A percentile compares a stretch with the other conserved stretches of the same genome.
These are phyloP conservation scores for Mythimna ferrago DNA, from an alignment of 2,888 invertebrate species.

Conservation along the genomic window DNA sequence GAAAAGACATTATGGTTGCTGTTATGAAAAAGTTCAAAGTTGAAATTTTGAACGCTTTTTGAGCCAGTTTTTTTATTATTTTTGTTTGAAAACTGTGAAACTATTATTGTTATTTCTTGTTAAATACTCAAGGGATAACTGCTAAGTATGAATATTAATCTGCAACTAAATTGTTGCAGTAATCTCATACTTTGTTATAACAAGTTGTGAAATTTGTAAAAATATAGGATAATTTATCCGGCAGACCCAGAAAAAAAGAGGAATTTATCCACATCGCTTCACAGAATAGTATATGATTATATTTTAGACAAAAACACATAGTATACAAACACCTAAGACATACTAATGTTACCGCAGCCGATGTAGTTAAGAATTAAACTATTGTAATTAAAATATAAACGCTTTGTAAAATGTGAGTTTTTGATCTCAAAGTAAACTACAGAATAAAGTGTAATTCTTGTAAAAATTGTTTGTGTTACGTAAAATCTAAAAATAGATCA, in stretches of 20 bases:
- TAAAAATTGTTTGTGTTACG: slow-evolving; percentile 52
- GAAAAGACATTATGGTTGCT: slow-evolving; percentile 1
- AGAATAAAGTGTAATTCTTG: slow-evolving; percentile 53
- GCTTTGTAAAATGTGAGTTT: slow-evolving; percentile 77
- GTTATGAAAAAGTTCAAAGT: slow-evolving; percentile 11
- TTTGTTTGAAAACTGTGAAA: not conserved
- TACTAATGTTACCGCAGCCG: slow-evolving; percentile 39
- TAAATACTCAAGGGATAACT: slow-evolving; percentile 21
- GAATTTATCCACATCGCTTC: slow-evolving; percentile 37
- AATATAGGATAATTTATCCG: not conserved
- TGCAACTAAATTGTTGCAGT: not conserved
- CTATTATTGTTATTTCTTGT: slow-evolving; percentile 7
- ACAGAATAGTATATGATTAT: slow-evolving; percentile 16
- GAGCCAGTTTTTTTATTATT: not conserved
- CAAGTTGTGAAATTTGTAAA: no score
- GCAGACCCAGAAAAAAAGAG: not conserved
- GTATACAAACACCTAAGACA: slow-evolving; percentile 41
- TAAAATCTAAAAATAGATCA: slow-evolving; percentile 2
- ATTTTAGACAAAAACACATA: slow-evolving; percentile 22
- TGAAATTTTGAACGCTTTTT: not conserved
- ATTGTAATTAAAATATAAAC: slow-evolving; percentile 55
- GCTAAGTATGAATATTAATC: not conserved
- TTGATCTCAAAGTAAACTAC: slow-evolving; percentile 78
- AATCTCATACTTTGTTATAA: no score
- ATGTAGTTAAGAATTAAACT: slow-evolving; percentile 34